phyloP scores from a whole-genome alignment of 1,140 invertebrate species.

The Lucilia cuprina region DNA sequence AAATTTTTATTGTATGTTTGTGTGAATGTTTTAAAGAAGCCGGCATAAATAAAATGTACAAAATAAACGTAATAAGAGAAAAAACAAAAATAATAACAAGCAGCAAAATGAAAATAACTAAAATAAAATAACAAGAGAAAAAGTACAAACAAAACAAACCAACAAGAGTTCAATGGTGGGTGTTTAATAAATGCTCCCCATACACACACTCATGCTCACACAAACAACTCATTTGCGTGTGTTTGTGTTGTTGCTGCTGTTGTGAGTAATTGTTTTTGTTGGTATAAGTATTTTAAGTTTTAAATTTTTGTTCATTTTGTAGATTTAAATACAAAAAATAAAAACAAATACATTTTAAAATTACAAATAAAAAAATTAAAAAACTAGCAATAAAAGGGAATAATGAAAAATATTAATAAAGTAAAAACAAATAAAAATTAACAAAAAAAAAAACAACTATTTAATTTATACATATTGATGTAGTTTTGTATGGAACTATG shows the following conservation, averaged over 20 bases:
- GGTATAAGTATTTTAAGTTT: not conserved
- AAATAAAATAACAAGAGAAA: not conserved
- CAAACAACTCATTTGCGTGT: not conserved
- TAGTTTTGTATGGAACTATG: not conserved
- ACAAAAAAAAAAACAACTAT: not conserved
- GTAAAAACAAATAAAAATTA: not conserved
- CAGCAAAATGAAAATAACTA: not conserved
- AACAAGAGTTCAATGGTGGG: conserved; percentile 2
- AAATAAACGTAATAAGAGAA: not conserved
- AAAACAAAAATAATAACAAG: conserved; percentile 16
- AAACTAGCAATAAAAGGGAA: not conserved
- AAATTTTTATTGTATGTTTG: not conserved
- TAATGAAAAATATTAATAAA: not conserved
- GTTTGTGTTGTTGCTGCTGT: not conserved
- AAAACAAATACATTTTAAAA: not conserved
- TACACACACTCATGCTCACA: not conserved
- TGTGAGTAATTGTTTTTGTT: not conserved
- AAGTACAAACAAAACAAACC: not conserved
- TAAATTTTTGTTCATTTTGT: not conserved
- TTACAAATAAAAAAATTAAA: not conserved
- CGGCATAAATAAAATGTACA: conserved; percentile 31
- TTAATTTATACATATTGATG: not conserved
- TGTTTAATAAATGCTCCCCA: conserved; percentile 20
- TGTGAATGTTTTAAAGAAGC: conserved; percentile 6
- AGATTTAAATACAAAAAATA: not conserved